These are phyloP conservation scores for Ochropleura plecta DNA, from an alignment of 2,888 invertebrate genomes.

Conservation along the genomic window DNA sequence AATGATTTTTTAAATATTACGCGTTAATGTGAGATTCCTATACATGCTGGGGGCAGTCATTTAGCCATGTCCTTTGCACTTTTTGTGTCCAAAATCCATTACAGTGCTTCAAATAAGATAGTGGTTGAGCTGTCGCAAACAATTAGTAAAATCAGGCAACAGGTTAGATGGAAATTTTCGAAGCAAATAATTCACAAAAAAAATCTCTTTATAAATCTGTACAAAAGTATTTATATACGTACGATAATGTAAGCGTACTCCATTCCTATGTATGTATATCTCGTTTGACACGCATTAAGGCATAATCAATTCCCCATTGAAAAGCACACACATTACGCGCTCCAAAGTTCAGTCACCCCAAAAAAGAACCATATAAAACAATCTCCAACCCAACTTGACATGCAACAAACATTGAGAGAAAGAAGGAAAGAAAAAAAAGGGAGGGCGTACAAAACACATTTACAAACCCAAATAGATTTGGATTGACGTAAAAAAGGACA, in stretches of 20 bases:
- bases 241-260: background rate
- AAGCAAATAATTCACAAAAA: background rate
- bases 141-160: background rate
- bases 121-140: background rate
- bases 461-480: conserved; percentile 67
- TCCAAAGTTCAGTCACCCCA: conserved; percentile 19
- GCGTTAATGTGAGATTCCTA: no score
- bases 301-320: conserved; percentile 6
- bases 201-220: background rate
- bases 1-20: no score
- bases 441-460: conserved; percentile 58
- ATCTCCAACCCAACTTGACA: conserved; percentile 20
- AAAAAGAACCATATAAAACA: conserved; percentile 34
- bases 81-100: no score
- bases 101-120: background rate
- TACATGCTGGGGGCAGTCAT: no score
- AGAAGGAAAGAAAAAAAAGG: conserved; percentile 27
- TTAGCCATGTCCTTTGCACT: no score
- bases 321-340: conserved; percentile 38
- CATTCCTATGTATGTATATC: background rate
- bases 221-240: background rate
- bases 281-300: background rate
- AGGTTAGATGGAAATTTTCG: background rate
- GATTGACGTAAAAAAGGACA: conserved; percentile 66
- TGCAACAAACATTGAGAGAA: conserved; percentile 42